Evolutionary conservation across 2,113 vertebrate species (phyloP).

Genomic region (Apodemus sylvaticus): DNA sequence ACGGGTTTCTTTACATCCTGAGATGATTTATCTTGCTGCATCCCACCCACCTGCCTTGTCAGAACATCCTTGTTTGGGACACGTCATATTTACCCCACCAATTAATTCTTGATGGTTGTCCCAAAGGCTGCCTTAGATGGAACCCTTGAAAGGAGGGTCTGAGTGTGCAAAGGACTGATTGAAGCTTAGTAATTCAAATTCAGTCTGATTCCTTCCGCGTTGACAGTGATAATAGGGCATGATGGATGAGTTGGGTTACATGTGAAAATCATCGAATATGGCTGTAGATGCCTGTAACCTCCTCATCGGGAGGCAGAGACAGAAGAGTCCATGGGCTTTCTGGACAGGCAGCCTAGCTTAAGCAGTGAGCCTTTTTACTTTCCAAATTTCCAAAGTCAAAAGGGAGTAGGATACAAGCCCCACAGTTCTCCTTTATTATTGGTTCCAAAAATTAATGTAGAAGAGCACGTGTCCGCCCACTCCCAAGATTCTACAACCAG

Average conservation of each 20-base stretch:
- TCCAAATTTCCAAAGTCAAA: background rate
- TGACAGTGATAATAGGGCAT: background rate
- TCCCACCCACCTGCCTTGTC: accelerated
- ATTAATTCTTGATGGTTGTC: background rate
- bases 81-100: background rate
- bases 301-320: background rate
- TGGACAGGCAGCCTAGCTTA: background rate
- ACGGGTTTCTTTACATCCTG: background rate
- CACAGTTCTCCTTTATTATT: background rate
- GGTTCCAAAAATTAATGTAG: background rate
- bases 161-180: background rate
- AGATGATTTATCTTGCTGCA: background rate
- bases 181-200: background rate
- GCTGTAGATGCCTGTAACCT: background rate
- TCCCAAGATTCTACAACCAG: background rate
- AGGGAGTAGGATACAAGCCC: background rate
- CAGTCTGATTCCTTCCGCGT: background rate
- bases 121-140: background rate
- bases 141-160: background rate
- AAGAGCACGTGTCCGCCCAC: background rate
- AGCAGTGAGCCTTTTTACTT: background rate
- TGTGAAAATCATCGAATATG: background rate
- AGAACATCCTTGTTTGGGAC: no score
- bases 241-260: background rate
- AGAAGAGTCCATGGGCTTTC: background rate